Percentiles rank a stretch among this genome's conserved stretches.
Conservation (phyloP, 2,888 invertebrate species). For the Bhutanitis thaidina region DNA sequence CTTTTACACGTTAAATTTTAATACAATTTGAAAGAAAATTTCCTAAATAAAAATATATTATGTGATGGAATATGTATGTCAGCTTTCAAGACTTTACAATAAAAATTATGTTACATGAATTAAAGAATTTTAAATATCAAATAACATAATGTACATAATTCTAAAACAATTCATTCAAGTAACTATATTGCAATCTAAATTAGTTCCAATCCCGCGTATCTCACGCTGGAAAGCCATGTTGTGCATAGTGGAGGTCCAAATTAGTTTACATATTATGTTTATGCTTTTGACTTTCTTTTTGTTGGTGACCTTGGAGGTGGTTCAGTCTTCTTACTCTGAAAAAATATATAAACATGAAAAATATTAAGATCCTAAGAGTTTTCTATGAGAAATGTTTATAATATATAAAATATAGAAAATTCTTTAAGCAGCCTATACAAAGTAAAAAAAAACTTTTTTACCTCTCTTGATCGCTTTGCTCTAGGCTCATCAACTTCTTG, state of each 20-base stretch:
- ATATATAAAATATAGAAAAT: background rate
- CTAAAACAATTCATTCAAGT: background rate
- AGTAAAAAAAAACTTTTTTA: conserved; percentile 25
- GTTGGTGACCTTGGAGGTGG: conserved; percentile 57
- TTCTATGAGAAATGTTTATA: no score
- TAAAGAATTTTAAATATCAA: no score
- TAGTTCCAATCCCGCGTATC: conserved; percentile 7
- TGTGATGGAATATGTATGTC: background rate
- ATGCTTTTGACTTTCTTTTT: conserved; percentile 64
- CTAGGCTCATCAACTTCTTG: conserved; percentile 56
- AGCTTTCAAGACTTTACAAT: background rate
- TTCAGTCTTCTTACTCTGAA: conserved; percentile 74
- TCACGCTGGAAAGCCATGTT: conserved; percentile 4
- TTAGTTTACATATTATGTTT: conserved; percentile 24
- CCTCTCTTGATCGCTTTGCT: conserved; percentile 69
- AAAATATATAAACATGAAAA: background rate
- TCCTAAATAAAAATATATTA: background rate
- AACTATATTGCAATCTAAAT: background rate
- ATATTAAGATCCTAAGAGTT: background rate
- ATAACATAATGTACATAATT: background rate
- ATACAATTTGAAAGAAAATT: no score
- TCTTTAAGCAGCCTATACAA: no score
- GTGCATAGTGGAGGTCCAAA: conserved; percentile 4
- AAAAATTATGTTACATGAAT: background rate
- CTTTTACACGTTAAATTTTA: no score